Evolutionary conservation across 2,113 vertebrate species (phyloP).

Genomic region (Scopus umbretta): DNA sequence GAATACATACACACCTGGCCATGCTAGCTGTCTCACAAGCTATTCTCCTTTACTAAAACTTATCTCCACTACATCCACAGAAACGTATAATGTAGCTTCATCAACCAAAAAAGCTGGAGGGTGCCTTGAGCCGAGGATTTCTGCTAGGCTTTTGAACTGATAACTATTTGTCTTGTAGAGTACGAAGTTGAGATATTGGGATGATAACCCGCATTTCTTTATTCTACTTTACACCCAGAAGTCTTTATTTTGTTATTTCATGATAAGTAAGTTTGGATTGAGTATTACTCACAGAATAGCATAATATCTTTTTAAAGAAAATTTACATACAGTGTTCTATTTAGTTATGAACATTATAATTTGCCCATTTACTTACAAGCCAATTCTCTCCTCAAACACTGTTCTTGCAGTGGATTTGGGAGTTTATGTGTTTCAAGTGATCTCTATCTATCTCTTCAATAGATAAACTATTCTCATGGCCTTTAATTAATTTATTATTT

Average conservation of each 20-base stretch:
- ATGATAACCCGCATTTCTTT: neutral
- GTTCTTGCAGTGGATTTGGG: neutral
- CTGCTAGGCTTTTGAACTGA: neutral
- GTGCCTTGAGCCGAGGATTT: neutral
- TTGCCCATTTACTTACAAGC: neutral
- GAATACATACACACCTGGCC: neutral
- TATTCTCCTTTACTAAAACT: neutral
- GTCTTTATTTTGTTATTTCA: neutral
- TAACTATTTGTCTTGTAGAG: neutral
- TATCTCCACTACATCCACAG: neutral
- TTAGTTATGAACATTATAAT: neutral
- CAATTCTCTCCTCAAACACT: neutral
- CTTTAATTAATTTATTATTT: neutral
- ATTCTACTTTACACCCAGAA: neutral
- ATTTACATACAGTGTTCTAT: neutral
- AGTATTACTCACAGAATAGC: neutral
- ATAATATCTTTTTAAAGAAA: neutral
- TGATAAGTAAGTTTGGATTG: neutral
- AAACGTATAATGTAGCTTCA: neutral
- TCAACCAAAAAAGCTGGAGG: neutral
- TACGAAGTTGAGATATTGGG: neutral
- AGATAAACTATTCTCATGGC: neutral
- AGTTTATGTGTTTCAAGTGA: neutral
- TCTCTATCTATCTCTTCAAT: no score
- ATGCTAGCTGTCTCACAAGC: neutral